These are phyloP conservation scores for Ormyrus labotus DNA, from an alignment of 2,888 invertebrate genomes.

Conservation along the genomic window DNA sequence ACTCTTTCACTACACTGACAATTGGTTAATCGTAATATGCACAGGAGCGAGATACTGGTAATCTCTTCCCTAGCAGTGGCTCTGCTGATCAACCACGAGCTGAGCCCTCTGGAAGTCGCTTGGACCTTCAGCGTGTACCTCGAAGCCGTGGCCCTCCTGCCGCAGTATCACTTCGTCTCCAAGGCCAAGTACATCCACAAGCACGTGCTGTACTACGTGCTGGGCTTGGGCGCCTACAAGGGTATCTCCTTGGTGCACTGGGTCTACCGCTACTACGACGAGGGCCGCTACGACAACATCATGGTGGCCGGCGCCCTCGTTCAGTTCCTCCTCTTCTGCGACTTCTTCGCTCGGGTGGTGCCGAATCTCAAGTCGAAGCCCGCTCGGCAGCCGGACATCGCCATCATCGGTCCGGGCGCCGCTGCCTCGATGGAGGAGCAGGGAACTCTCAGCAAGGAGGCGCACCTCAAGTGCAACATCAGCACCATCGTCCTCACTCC, in stretches of 20 bases:
- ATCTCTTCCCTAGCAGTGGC: slow-evolving; percentile 19
- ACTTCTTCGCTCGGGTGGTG: slow-evolving; percentile 27
- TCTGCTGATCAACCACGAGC: not conserved
- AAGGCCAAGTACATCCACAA: slow-evolving; percentile 23
- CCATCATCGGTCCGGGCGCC: too few relatives aligned
- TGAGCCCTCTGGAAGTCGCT: not conserved
- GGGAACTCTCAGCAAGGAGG: not conserved
- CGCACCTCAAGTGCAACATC: slow-evolving; percentile 24
- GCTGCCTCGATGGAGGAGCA: not conserved
- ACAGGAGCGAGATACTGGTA: slow-evolving; percentile 36
- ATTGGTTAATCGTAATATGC: too few relatives aligned
- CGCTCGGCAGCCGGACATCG: too few relatives aligned
- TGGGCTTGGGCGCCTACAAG: slow-evolving; percentile 3
- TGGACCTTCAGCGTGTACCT: slow-evolving; percentile 43
- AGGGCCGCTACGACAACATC: not conserved
- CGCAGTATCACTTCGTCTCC: slow-evolving; percentile 20
- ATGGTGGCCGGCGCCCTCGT: not conserved
- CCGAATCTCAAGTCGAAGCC: too few relatives aligned
- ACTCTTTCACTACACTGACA: too few relatives aligned
- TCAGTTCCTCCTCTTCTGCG: slow-evolving; percentile 23
- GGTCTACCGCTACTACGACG: not conserved
- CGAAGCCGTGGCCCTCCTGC: slow-evolving; percentile 32
- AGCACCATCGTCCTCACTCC: slow-evolving; percentile 29
- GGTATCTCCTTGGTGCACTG: slow-evolving; percentile 29
- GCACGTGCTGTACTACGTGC: slow-evolving; percentile 18